Conservation (phyloP, 2,797 vertebrate species). For the Thripadectes ignobilis region DNA sequence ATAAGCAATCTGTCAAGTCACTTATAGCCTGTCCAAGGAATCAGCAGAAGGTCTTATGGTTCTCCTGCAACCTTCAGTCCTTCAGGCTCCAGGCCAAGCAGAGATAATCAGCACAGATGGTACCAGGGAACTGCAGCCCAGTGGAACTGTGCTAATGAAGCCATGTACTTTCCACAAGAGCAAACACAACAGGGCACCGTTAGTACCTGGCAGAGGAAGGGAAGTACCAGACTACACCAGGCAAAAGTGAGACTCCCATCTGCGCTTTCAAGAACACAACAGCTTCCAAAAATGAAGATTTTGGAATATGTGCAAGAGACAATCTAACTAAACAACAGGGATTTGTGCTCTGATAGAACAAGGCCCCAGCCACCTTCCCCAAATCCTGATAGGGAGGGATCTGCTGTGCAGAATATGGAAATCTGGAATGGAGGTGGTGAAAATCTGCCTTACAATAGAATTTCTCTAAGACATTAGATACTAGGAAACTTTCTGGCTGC, state of each 20-base stretch:
- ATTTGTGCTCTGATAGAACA: neutral
- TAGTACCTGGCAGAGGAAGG: conserved; percentile 62
- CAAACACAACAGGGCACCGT: conserved; percentile 59
- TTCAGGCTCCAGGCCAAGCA: conserved; percentile 56
- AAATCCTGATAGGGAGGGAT: neutral
- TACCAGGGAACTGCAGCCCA: conserved; percentile 49
- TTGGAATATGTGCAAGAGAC: neutral
- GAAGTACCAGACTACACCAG: conserved; percentile 37
- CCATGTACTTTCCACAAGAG: conserved; percentile 65
- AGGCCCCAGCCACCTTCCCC: neutral
- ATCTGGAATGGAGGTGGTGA: conserved; percentile 27
- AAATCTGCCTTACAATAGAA: conserved; percentile 39
- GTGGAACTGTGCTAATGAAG: conserved; percentile 59
- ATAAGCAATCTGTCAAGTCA: conserved; percentile 4
- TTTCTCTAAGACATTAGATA: conserved; percentile 17
- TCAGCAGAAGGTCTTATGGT: neutral
- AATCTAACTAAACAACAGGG: neutral
- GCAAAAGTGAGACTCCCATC: conserved; percentile 39
- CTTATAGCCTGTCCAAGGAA: conserved; percentile 26
- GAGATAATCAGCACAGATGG: conserved; percentile 60
- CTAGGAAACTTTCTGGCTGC: conserved; percentile 29
- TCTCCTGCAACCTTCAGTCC: conserved; percentile 49
- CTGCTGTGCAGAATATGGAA: neutral
- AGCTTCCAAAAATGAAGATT: neutral
- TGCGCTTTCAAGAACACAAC: neutral